phyloP scores from a whole-genome alignment of 2,888 invertebrate species.

The Cataglyphis livida region DNA sequence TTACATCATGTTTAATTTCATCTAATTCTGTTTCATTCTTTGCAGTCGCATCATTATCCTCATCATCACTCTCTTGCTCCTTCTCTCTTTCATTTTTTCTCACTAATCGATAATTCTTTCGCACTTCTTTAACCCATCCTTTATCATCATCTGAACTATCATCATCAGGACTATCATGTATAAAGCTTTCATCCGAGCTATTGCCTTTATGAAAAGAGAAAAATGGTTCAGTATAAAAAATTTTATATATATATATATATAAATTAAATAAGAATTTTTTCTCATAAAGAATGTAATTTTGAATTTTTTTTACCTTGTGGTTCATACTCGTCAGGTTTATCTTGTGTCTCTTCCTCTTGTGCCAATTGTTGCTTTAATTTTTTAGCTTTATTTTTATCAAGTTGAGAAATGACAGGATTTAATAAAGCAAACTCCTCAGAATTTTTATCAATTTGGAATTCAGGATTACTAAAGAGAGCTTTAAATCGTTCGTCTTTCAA shows the following conservation, averaged over 20 bases:
- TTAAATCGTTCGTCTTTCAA: constrained; percentile 96
- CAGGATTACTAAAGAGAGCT: constrained; percentile 95
- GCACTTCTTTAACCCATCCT: constrained; percentile 92
- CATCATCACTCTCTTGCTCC: constrained; percentile 81
- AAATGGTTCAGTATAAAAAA: constrained; percentile 57
- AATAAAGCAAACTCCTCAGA: constrained; percentile 95
- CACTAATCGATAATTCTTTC: constrained; percentile 88
- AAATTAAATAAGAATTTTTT: background rate
- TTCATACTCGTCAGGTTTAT: constrained; percentile 87
- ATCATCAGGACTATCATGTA: constrained; percentile 73
- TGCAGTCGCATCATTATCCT: constrained; percentile 77
- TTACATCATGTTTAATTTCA: constrained; percentile 88
- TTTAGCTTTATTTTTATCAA: constrained; percentile 88
- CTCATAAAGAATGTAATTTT: background rate
- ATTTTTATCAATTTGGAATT: constrained; percentile 95
- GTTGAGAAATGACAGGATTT: constrained; percentile 94
- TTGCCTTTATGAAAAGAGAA: background rate
- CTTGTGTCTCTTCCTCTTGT: constrained; percentile 84
- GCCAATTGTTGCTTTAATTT: constrained; percentile 86
- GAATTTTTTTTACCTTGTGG: constrained; percentile 56
- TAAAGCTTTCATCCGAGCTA: constrained; percentile 83
- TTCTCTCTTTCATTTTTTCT: constrained; percentile 72
- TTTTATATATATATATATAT: background rate
- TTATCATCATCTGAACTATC: constrained; percentile 93
- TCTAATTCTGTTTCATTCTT: constrained; percentile 87